These are phyloP conservation scores for Staurois parvus DNA, from an alignment of 2,797 vertebrate species.

Conservation along the genomic window DNA sequence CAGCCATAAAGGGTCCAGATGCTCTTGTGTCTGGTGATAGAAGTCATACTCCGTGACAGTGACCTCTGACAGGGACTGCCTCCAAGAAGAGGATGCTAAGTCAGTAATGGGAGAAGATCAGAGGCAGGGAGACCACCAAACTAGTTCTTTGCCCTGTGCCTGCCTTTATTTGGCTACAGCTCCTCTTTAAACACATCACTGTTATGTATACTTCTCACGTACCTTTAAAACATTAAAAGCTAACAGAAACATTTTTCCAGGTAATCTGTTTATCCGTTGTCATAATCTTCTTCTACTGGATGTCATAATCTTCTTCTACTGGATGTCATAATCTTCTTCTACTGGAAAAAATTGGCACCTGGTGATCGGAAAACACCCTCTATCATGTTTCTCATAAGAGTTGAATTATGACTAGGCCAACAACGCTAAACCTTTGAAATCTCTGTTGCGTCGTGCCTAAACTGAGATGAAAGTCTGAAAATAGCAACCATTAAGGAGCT, in stretches of 20 bases:
- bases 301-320: too few species aligned
- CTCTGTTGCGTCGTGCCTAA: neutral
- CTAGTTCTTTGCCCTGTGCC: neutral
- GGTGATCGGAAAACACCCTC: neutral
- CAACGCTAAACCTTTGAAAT: constrained; percentile 19
- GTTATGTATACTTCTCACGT: neutral
- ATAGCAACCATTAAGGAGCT: constrained; percentile 3
- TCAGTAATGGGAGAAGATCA: neutral
- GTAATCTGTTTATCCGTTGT: neutral
- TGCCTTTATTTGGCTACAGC: neutral
- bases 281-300: neutral
- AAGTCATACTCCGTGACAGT: too few species aligned
- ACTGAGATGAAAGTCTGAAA: constrained; percentile 31
- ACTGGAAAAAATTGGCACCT: neutral
- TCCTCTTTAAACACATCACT: neutral
- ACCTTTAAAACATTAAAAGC: neutral
- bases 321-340: neutral
- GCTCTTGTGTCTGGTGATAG: too few species aligned
- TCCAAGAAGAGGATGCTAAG: neutral
- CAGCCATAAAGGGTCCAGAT: too few species aligned
- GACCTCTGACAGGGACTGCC: too few species aligned
- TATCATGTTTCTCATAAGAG: constrained; percentile 22
- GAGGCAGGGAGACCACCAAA: too few species aligned
- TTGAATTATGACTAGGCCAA: constrained; percentile 6
- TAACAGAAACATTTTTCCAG: neutral